Evolutionary conservation across 2,888 invertebrate species (phyloP).

Genomic region (Apomyelois bistriatella): DNA sequence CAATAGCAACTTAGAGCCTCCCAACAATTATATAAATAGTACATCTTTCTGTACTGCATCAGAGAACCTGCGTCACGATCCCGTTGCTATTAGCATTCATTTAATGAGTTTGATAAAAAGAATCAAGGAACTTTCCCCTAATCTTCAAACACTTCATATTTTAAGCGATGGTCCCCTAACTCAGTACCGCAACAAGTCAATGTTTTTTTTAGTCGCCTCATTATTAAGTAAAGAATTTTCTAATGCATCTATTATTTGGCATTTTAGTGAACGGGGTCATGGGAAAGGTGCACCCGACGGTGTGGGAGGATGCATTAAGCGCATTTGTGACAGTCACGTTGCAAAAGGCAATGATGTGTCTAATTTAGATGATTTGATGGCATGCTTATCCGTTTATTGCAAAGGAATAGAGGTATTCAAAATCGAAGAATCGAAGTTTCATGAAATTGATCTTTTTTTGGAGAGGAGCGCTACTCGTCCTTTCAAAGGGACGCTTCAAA

Average conservation of each 20-base stretch:
- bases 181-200: background rate
- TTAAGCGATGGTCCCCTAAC: constrained; percentile 1
- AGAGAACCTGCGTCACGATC: background rate
- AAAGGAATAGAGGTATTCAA: background rate
- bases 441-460: background rate
- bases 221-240: background rate
- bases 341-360: constrained; percentile 13
- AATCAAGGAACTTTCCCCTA: constrained; percentile 3
- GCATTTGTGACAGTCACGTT: constrained; percentile 12
- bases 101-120: constrained; percentile 2
- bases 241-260: constrained; percentile 14
- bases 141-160: constrained; percentile 9
- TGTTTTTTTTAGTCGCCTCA: background rate
- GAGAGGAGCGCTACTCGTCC: background rate
- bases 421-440: background rate
- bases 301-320: constrained; percentile 14
- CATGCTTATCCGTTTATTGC: background rate
- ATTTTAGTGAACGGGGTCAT: constrained; percentile 16
- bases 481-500: background rate
- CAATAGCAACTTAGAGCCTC: background rate
- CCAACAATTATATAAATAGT: background rate
- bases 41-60: background rate
- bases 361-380: constrained; percentile 8
- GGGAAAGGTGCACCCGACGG: constrained; percentile 19
- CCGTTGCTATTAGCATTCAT: constrained; percentile 7